These are phyloP conservation scores for Eledone cirrhosa DNA, from an alignment of 2,888 invertebrate species.

Conservation along the genomic window DNA sequence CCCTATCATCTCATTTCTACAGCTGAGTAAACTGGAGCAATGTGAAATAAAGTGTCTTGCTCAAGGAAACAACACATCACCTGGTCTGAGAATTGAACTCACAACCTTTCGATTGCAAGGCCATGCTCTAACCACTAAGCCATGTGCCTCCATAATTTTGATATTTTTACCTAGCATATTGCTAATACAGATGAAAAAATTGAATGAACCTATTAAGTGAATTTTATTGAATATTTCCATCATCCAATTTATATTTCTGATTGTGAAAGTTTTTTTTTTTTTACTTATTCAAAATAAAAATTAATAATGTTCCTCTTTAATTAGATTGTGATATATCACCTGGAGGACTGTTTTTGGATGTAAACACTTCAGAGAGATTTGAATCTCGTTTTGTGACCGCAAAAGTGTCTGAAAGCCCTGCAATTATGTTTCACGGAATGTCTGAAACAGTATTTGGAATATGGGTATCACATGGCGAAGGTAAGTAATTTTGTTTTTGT, in stretches of 20 bases:
- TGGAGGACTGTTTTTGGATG: slow-evolving; percentile 72
- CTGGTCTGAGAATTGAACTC: too few relatives aligned
- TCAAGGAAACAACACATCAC: too few relatives aligned
- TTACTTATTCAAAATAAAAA: neutral
- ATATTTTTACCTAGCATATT: too few relatives aligned
- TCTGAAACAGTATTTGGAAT: slow-evolving; percentile 87
- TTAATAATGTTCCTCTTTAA: neutral
- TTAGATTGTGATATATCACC: slow-evolving; percentile 21
- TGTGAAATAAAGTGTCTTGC: too few relatives aligned
- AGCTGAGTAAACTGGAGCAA: too few relatives aligned
- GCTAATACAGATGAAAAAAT: too few relatives aligned
- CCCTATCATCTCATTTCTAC: too few relatives aligned
- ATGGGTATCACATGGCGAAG: slow-evolving; percentile 98
- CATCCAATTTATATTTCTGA: neutral
- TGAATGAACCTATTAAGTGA: too few relatives aligned
- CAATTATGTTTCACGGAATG: slow-evolving; percentile 92
- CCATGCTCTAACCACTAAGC: too few relatives aligned
- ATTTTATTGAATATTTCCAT: too few relatives aligned
- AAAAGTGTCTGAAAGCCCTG: slow-evolving; percentile 75
- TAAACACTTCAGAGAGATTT: slow-evolving; percentile 89
- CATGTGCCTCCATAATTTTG: too few relatives aligned
- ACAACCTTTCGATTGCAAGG: too few relatives aligned
- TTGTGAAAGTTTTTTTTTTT: slow-evolving; percentile 1
- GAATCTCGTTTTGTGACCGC: slow-evolving; percentile 85
- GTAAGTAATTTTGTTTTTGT: slow-evolving; percentile 65